Evolutionary conservation across 2,113 vertebrate species (phyloP).

Genomic region (Pteruthius melanotis): DNA sequence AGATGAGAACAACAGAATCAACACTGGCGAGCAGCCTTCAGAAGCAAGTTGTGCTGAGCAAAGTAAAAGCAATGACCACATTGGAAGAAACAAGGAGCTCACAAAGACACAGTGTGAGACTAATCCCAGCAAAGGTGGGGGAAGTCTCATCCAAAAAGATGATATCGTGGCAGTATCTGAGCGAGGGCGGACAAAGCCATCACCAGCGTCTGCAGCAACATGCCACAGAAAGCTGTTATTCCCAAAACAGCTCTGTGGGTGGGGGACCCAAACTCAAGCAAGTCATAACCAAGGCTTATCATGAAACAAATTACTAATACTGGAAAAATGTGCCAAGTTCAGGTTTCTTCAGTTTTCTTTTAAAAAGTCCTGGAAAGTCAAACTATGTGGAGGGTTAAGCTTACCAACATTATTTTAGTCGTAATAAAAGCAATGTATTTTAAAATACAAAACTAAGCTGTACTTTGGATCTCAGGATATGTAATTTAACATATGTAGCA

Average conservation of each 20-base stretch:
- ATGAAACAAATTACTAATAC: neutral
- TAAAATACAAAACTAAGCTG: neutral
- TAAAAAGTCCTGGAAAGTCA: neutral
- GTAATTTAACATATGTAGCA: neutral
- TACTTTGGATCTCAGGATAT: neutral
- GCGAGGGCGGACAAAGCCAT: neutral
- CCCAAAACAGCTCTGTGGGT: neutral
- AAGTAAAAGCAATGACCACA: neutral
- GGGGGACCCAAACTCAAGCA: neutral
- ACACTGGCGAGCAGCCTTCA: neutral
- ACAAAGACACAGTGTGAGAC: neutral
- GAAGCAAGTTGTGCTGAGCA: neutral
- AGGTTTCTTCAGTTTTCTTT: neutral
- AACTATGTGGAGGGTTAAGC: neutral
- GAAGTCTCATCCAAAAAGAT: neutral
- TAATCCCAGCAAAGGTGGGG: neutral
- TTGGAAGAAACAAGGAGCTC: neutral
- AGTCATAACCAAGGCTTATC: neutral
- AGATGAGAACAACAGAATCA: neutral
- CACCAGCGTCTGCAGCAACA: accelerated
- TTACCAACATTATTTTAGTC: neutral
- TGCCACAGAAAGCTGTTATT: neutral
- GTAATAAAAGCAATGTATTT: neutral
- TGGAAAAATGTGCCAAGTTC: neutral
- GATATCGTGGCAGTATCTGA: accelerated